Conservation (phyloP, 2,797 vertebrate species). For the Epinephelus coioides region DNA sequence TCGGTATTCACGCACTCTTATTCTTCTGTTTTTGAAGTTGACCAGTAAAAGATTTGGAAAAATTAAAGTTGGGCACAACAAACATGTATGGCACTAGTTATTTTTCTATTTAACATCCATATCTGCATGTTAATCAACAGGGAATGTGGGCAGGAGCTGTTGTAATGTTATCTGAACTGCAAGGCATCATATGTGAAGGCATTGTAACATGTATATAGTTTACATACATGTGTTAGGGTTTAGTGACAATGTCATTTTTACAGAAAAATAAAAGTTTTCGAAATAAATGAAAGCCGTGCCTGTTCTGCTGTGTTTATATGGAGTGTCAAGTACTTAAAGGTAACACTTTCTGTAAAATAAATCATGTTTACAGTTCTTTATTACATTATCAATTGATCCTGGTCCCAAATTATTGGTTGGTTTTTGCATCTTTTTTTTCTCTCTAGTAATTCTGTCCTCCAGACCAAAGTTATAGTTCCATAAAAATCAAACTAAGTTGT, state of each 20-base stretch:
- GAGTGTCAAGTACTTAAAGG: neutral
- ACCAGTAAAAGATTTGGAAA: slow-evolving; percentile 75
- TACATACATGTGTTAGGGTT: slow-evolving; percentile 46
- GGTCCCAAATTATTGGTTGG: neutral
- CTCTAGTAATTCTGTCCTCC: neutral
- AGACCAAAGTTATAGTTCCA: too few relatives aligned
- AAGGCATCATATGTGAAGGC: slow-evolving; percentile 20
- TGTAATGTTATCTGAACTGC: neutral
- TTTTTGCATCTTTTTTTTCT: neutral
- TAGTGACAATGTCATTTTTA: slow-evolving; percentile 67
- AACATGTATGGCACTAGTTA: slow-evolving; percentile 25
- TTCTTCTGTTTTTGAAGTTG: slow-evolving; percentile 61
- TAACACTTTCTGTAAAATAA: neutral
- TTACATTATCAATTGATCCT: neutral
- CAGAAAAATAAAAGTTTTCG: slow-evolving; percentile 72
- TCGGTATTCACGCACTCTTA: slow-evolving; percentile 43
- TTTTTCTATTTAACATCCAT: slow-evolving; percentile 9
- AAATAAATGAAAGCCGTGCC: slow-evolving; percentile 36
- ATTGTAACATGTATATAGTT: slow-evolving; percentile 64
- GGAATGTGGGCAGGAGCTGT: neutral
- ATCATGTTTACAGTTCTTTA: neutral
- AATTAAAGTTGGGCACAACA: slow-evolving; percentile 84
- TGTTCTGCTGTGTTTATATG: slow-evolving; percentile 15
- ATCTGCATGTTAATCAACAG: slow-evolving; percentile 29
- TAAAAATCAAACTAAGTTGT: too few relatives aligned